Evolutionary conservation across 1,140 invertebrate species (phyloP), one percentile per base, ranked within the genome.

Genomic region (Periplaneta americana): DNA sequence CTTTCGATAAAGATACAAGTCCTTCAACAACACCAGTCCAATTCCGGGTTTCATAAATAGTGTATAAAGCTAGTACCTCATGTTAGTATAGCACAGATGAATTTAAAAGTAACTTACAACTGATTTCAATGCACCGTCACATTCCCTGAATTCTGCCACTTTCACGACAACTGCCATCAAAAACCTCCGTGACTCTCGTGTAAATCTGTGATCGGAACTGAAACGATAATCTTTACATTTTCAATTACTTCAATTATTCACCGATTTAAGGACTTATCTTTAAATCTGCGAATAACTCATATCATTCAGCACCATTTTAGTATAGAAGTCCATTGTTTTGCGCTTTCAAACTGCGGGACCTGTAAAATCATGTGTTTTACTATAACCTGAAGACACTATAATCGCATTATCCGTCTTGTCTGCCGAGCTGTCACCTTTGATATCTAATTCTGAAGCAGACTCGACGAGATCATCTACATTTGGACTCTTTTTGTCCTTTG

Each of bases 321-420:
- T n/a, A 15, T 1, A 48, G 28, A 66, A n/a, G 28, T 66, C 48
- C 6, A 28, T 28, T 66, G 22, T 66, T 11, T 28, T n/a, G 6
- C 48, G 22, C n/a, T n/a, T 8, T 66, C 22, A 66, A 28, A 66
- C 1, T 8, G 22, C 22, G 48, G 48, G 22, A 28, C 48, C 48
- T 28, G 48, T 66, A 66, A 34, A 77, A 77, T 36, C 75, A 36
- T n/a, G 31, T 13, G 79, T 80, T 74, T 80, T 80, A 34, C 79
- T 80, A 22, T 80, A 80, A 6, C 79, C 57, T 28, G 34, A 37
- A 37, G 37, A 32, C 4, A 80, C 39, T 74, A 48, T 32, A 22
- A 80, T 48, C 48, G 11, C 28, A n/a, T 66, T 66, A 11, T n/a
- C 28, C 28, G 48, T 5, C 33, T 80, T 32, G n/a, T 57, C 34